A percentile compares a stretch with the other conserved stretches of the same genome.
phyloP scores from a whole-genome alignment of 2,888 invertebrate genomes.

The Syrista parreyssii region DNA sequence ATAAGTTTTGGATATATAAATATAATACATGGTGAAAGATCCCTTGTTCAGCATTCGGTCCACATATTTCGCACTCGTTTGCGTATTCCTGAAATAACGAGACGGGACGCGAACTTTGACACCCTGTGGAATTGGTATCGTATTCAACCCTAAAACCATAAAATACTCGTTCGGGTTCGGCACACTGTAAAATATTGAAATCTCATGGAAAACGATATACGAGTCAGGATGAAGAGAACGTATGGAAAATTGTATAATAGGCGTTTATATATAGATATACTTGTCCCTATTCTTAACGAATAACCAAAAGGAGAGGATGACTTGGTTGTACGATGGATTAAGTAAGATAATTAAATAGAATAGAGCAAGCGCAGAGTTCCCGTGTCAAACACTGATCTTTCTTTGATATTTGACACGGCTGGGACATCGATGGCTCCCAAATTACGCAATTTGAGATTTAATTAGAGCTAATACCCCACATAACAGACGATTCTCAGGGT shows the following conservation, averaged over 20 bases:
- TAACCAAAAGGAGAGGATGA: neutral
- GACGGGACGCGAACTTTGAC: conserved; percentile 7
- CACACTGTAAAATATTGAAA: neutral
- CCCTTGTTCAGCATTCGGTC: conserved; percentile 37
- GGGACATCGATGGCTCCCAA: conserved; percentile 9
- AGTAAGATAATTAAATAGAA: conserved; percentile 39
- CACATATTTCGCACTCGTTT: conserved; percentile 13
- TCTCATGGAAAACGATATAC: neutral
- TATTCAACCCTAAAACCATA: neutral
- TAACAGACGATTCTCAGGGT: conserved; percentile 39
- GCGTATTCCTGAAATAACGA: conserved; percentile 20
- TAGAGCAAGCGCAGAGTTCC: conserved; percentile 33
- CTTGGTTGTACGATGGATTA: neutral
- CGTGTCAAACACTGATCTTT: conserved; percentile 47
- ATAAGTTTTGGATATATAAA: neutral
- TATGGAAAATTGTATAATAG: neutral
- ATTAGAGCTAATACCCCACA: conserved; percentile 49
- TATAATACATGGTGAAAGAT: conserved; percentile 18
- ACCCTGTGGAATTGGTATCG: neutral
- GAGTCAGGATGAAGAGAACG: neutral
- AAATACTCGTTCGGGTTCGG: neutral
- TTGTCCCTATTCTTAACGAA: neutral
- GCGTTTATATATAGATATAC: neutral
- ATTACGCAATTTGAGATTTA: conserved; percentile 52
- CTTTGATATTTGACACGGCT: conserved; percentile 51